Conservation (phyloP, 23 tunicate genomes). For the Styela plicata region DNA sequence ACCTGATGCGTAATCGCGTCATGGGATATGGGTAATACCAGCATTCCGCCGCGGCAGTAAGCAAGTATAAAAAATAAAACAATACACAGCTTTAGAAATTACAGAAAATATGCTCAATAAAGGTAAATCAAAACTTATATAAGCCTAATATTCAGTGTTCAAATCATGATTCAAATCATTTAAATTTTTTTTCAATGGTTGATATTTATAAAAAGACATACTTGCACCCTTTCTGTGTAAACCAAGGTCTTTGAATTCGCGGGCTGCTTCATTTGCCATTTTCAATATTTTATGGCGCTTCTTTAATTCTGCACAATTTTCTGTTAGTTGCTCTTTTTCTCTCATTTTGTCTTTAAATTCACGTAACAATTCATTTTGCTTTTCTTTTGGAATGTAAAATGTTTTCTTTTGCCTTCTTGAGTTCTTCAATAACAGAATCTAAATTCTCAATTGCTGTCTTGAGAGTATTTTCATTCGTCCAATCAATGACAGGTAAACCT, state of each 20-base stretch:
- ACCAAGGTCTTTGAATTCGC: not conserved
- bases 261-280: slow-evolving; percentile 23
- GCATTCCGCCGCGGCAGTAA: too few relatives aligned
- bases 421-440: slow-evolving; percentile 30
- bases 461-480: slow-evolving; percentile 55
- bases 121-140: too few relatives aligned
- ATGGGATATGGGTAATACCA: too few relatives aligned
- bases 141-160: too few relatives aligned
- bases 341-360: not conserved
- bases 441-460: slow-evolving; percentile 35
- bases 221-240: slow-evolving; percentile 2
- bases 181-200: too few relatives aligned
- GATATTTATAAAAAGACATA: too few relatives aligned
- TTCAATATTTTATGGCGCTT: slow-evolving; percentile 18
- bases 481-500: slow-evolving; percentile 69
- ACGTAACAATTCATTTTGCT: slow-evolving; percentile 26
- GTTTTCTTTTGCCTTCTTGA: slow-evolving; percentile 41
- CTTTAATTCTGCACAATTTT: not conserved
- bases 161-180: too few relatives aligned
- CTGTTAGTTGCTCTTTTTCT: slow-evolving; percentile 20
- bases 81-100: too few relatives aligned
- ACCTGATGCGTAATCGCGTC: too few relatives aligned
- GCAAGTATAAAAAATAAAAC: too few relatives aligned
- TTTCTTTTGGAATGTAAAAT: slow-evolving; percentile 42
- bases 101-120: too few relatives aligned